Evolutionary conservation across 2,797 vertebrate genomes (phyloP), one percentile per base, ranked within the genome.

Genomic region (Stomatorhinus walkeri): DNA sequence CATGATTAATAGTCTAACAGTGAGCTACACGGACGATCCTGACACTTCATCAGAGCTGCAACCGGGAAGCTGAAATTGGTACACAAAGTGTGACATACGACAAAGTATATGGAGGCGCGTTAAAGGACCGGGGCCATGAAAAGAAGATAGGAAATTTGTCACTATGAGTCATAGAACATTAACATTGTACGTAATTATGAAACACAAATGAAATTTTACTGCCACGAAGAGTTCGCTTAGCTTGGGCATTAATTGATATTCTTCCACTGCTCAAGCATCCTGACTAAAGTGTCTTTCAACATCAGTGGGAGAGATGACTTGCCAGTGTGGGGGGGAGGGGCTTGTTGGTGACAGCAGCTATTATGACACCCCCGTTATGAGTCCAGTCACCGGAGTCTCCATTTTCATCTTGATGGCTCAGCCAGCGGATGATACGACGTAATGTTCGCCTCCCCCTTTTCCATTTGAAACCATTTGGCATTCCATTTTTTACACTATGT

Each of bases 221-320:
- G 89, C 87, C 48, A 40, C 52, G 12, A 59, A 10, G 59, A 85
- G 84, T 88, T 87, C 79, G 85, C 76, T 87, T 89, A 59, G 56
- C 83, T 59, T 88, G 81, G 88, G 88, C 88, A 85, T 87, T 91
- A 89, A 93, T 93, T 93, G 90, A 90, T 91, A 92, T 92, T 93
- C 90, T 89, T 91, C 89, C 90, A 90, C 88, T 89, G 92, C 91
- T 90, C 89, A 90, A 32, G 68, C 79, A 79, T 85, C 87, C 90
- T 84, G 83, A 87, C 89, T 89, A 88, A 89, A 93, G 91, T 90
- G 87, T 89, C 91, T 87, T 90, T 91, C 90, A 90, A 88, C 87
- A 87, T 89, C 90, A 88, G 84, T 28, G 54, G 90, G 87, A 90
- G 88, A 88, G 90, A 91, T 43, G 87, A 64, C 48, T 89, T 90